Base-by-base conservation (phyloP, 2,113 vertebrate species). In the Phaethon lepturus region DNA sequence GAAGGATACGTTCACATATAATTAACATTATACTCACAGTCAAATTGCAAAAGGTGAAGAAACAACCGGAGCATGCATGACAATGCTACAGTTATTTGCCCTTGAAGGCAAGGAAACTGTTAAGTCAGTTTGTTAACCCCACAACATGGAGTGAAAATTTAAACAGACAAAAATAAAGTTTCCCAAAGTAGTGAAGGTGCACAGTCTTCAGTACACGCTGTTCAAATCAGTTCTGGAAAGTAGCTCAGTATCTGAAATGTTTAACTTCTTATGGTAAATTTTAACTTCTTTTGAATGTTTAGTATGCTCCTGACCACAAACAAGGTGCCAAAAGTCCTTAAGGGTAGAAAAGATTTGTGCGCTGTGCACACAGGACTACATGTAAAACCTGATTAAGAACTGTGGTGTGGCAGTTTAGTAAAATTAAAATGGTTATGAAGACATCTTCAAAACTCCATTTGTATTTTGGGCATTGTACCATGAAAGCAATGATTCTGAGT, bases 181-280 rank as follows among this genome's bases (percentile, higher is more conserved):
- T 47, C 74, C 33, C 10, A 4, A 62, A 7, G 7, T 2, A 68
- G 64, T 8, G 25, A 69, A 95, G 35, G 47, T 53, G 40, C 80
- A 90, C 1, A 63, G 25, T 35, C 53, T 89, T 64, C n/a, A 66
- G 91, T 59, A 92, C 93, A 62, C 5, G 3, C 29, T 83, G 88
- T 88, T 77, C 88, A 91, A 72, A 72, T 35, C 53, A 26, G 4
- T 53, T 76, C 80, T 89, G 84, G 26, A 85, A 93, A 91, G 53
- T 2, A 86, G 78, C 11, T 92, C 88, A 92, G 14, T 29, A 77
- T 72, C 26, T 72, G 40, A 87, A 95, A 96, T 93, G 69, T 93
- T 97, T 95, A 96, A 97, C 95, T 89, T 79, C 20, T 42, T 49
- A 52, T 0, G 17, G 40, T 87, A 95, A 95, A 87, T 53, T 78